Evolutionary conservation across 2,888 invertebrate species (phyloP).

Genomic region (Cephus runcator): DNA sequence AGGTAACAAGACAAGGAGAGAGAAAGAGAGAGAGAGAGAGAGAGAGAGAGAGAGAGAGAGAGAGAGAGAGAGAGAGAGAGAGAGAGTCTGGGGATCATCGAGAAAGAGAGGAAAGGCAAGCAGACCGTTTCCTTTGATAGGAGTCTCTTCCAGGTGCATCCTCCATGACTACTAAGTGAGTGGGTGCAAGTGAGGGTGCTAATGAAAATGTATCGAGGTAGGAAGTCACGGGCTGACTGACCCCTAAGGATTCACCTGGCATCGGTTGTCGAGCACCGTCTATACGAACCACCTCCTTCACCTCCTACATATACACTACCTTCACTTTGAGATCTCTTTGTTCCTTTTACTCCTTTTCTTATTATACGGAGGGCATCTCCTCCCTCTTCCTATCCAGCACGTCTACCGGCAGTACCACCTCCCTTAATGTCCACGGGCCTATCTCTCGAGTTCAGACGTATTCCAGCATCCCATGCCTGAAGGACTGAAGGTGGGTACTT

Average conservation of each 20-base stretch:
- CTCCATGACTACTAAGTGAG: neutral
- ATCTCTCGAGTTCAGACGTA: constrained; percentile 9
- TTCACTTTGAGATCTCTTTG: constrained; percentile 6
- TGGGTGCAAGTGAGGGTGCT: constrained; percentile 23
- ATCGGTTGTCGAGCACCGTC: constrained; percentile 8
- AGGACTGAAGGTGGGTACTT: constrained; percentile 35
- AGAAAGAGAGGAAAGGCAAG: neutral
- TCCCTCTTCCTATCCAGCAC: constrained; percentile 2
- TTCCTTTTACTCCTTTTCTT: constrained; percentile 18
- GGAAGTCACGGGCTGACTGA: constrained; percentile 38
- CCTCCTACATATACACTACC: neutral
- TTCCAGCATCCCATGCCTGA: constrained; percentile 6
- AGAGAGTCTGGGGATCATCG: constrained; percentile 1
- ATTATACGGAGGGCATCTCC: constrained; percentile 6
- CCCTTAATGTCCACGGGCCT: constrained; percentile 11
- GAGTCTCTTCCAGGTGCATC: constrained; percentile 3
- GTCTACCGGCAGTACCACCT: constrained; percentile 5
- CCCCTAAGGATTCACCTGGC: constrained; percentile 31
- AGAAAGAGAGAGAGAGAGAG: neutral
- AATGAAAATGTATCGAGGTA: constrained; percentile 52
- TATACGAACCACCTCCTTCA: neutral
- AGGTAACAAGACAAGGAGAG: constrained; percentile 2
- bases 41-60: neutral
- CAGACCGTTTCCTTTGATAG: constrained; percentile 8
- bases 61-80: neutral